These are phyloP conservation scores for Monochamus saltuarius DNA, from an alignment of 1,140 invertebrate genomes.

Conservation along the genomic window DNA sequence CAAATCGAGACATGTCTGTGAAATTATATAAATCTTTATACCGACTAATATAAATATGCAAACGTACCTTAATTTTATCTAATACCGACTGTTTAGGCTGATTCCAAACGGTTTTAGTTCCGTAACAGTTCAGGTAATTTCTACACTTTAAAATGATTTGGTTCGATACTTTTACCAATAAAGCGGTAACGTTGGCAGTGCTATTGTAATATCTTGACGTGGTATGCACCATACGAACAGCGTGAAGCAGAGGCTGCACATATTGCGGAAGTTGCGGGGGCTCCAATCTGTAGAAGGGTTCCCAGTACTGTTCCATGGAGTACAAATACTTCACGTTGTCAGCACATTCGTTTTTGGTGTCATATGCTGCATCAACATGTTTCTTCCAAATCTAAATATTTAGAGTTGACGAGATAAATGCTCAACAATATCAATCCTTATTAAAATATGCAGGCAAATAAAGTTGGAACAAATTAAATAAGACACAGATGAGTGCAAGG, in stretches of 20 bases:
- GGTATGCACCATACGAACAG: conserved; percentile 79
- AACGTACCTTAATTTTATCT: conserved; percentile 68
- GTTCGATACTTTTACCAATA: conserved; percentile 79
- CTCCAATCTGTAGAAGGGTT: conserved; percentile 77
- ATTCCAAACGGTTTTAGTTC: conserved; percentile 68
- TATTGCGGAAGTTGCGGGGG: conserved; percentile 69
- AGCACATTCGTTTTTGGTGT: conserved; percentile 76
- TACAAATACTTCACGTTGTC: conserved; percentile 90
- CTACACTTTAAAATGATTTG: conserved; percentile 73
- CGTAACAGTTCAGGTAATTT: conserved; percentile 66
- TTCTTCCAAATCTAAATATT: conserved; percentile 71
- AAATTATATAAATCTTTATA: conserved; percentile 7
- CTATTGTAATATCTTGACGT: conserved; percentile 84
- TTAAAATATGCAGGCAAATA: no score
- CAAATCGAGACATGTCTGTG: conserved; percentile 65
- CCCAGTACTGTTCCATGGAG: conserved; percentile 81
- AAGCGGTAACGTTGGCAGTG: conserved; percentile 73
- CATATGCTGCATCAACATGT: conserved; percentile 69
- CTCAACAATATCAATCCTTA: no score
- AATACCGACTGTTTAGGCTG: conserved; percentile 65
- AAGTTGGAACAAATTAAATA: no score
- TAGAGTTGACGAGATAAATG: no score
- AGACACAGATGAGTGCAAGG: no score
- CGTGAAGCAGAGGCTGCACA: conserved; percentile 70
- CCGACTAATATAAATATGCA: not conserved